These are phyloP conservation scores for Ovibos moschatus DNA, from an alignment of 2,113 vertebrate genomes.

Conservation along the genomic window DNA sequence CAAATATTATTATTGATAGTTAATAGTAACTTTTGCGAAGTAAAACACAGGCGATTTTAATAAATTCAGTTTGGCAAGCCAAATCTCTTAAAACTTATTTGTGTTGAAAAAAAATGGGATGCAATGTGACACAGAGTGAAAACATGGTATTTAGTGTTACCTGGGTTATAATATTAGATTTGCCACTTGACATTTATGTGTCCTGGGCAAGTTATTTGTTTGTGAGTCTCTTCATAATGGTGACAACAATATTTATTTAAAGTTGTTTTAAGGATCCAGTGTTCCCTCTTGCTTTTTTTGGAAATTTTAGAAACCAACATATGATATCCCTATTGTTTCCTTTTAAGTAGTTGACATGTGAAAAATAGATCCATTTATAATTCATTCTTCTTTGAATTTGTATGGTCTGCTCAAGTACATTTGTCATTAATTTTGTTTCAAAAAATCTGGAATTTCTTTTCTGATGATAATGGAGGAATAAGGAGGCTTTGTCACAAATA, in stretches of 20 bases:
- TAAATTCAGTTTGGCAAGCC: not conserved
- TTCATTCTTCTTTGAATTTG: not conserved
- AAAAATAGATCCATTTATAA: not conserved
- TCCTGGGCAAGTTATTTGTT: not conserved
- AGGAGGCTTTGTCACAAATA: not conserved
- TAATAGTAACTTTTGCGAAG: not conserved
- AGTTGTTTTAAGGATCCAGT: not conserved
- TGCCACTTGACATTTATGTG: not conserved
- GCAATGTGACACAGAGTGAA: not conserved
- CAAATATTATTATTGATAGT: slow-evolving; percentile 16
- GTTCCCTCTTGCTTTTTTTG: not conserved
- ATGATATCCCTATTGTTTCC: not conserved
- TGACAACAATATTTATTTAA: not conserved
- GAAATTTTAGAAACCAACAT: not conserved
- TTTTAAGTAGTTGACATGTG: not conserved
- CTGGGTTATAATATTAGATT: not conserved
- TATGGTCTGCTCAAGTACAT: not conserved
- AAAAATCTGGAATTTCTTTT: not conserved
- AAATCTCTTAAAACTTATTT: not conserved
- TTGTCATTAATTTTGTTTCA: not conserved
- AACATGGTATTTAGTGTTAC: not conserved
- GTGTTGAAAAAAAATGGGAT: not conserved
- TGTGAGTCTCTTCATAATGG: not conserved
- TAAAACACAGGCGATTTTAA: not conserved
- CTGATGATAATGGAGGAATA: not conserved